Evolutionary conservation across 2,113 vertebrate species (phyloP).

Genomic region (Ursus arctos): DNA sequence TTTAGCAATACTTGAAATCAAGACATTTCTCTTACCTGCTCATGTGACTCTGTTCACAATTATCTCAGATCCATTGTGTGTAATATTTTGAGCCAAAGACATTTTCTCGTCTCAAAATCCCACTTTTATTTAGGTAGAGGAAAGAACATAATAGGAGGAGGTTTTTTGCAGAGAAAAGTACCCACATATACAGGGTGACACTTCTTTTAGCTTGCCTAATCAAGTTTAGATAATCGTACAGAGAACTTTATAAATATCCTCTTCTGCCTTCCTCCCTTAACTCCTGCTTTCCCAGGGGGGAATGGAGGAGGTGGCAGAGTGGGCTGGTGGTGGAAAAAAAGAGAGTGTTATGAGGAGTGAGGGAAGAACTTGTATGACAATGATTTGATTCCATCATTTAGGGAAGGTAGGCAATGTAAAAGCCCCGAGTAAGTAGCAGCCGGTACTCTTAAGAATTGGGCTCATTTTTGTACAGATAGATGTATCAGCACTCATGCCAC

Average conservation of each 20-base stretch:
- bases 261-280: neutral
- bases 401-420: neutral
- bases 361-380: neutral
- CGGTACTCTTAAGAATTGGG: neutral
- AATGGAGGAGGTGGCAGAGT: neutral
- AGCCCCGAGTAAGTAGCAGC: neutral
- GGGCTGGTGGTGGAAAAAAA: neutral
- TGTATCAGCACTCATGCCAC: neutral
- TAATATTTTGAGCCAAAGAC: slow-evolving; percentile 50
- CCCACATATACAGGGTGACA: neutral
- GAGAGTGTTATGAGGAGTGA: neutral
- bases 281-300: neutral
- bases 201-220: neutral
- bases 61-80: neutral
- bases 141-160: neutral
- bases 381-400: neutral
- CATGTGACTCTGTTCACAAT: slow-evolving; percentile 6
- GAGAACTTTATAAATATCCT: neutral
- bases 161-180: neutral
- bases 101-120: neutral
- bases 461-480: neutral
- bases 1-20: slow-evolving; percentile 17
- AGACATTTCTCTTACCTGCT: neutral
- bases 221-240: neutral
- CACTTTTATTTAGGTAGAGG: neutral